Evolutionary conservation across 2,888 invertebrate genomes (phyloP).

Genomic region (Drosophila mimetica): DNA sequence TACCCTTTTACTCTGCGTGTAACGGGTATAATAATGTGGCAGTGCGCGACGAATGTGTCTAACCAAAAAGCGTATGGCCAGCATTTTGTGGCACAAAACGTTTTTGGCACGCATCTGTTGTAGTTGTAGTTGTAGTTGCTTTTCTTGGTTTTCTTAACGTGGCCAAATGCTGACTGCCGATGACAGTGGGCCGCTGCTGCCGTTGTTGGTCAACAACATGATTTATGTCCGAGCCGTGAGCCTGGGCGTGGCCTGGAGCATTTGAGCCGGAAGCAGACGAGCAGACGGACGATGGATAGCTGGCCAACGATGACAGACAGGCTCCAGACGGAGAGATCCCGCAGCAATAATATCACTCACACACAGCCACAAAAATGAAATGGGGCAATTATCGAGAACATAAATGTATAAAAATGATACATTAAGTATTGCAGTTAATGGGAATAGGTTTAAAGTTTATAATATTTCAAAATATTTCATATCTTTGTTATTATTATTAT

Average conservation of each 20-base stretch:
- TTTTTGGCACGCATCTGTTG: conserved; percentile 53
- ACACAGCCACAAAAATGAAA: neutral
- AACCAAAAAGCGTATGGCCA: conserved; percentile 68
- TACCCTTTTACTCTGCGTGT: no score
- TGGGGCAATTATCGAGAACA: neutral
- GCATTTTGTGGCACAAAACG: conserved; percentile 73
- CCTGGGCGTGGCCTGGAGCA: conserved; percentile 44
- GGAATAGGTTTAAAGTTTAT: no score
- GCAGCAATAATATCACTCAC: conserved; percentile 1
- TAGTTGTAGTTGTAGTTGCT: conserved; percentile 9
- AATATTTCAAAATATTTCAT: no score
- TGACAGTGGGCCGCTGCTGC: conserved; percentile 47
- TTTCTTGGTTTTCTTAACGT: conserved; percentile 20
- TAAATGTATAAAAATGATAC: no score
- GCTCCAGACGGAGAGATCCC: conserved; percentile 29
- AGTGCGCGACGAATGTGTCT: conserved; percentile 42
- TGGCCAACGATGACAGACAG: conserved; percentile 32
- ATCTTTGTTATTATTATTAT: no score
- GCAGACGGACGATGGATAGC: conserved; percentile 25
- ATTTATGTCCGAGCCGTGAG: conserved; percentile 36
- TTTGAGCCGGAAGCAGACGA: conserved; percentile 49
- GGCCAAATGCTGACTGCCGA: conserved; percentile 28
- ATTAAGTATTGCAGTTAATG: no score
- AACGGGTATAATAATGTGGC: no score
- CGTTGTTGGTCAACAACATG: conserved; percentile 49